Base-by-base conservation (phyloP, 2,113 vertebrate species). In the Salvelinus alpinus region DNA sequence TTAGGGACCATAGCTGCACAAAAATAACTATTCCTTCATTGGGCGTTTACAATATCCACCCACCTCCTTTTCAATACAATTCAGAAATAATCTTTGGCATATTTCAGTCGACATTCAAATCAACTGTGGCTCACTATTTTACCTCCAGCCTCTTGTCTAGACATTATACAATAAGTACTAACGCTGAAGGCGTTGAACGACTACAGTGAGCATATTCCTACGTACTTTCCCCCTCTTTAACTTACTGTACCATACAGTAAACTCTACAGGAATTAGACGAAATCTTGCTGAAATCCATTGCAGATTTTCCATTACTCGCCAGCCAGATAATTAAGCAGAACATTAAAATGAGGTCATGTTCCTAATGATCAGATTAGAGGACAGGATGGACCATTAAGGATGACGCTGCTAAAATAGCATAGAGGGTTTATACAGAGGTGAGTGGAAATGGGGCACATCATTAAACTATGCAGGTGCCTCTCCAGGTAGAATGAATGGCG, bases 401-500 rank as follows among this genome's bases (percentile, higher is more conserved):
- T 87, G 81, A 88, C 70, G 84, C 70, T 84, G 86, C 86, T 87
- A 82, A 90, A 88, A 87, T 83, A 81, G 74, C 68, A 1, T 59
- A 82, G 76, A 24, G 47, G 27, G 79, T 84, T 84, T 80, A 70
- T 74, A 72, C 80, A 84, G 86, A 87, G 84, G 84, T 79, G 86
- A 87, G 79, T 83, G 87, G 78, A 92, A 91, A 84, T 90, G 85
- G 91, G 86, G 79, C 91, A 88, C 85, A 78, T 78, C 80, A 84
- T 88, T 87, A 83, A 88, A 84, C 76, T 78, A 80, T 80, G 75
- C 82, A 81, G 71, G 82, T 82, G 73, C 72, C 74, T 79, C 29
- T 75, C 60, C 90, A 91, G 89, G 90, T 91, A 77, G 85, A 92
- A 90, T 88, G 89, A 90, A 79, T 72, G 86, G 82, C 84, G 87